Conservation (phyloP, 1,140 invertebrate genomes). For the Tigriopus japonicus region DNA sequence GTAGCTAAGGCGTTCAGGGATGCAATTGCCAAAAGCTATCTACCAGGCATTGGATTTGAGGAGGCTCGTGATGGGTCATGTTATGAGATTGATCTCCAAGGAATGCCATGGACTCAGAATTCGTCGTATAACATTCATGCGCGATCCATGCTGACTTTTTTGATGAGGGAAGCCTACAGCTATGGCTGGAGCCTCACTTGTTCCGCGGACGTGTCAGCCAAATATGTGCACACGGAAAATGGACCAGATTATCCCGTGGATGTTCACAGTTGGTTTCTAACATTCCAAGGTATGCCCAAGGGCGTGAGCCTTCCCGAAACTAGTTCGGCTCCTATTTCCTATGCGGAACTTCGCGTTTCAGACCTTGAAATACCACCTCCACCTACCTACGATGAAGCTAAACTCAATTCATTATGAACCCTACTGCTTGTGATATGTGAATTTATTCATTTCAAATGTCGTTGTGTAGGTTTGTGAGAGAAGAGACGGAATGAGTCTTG, state of each 20-base stretch:
- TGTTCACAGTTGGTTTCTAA: neutral
- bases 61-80: neutral
- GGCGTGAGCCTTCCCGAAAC: neutral
- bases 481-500: too few relatives aligned
- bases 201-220: neutral
- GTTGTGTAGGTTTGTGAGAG: too few relatives aligned
- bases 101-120: neutral
- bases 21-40: neutral
- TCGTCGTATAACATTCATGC: neutral
- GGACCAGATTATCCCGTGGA: neutral
- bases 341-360: neutral
- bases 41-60: neutral
- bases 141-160: neutral
- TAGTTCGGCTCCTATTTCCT: neutral
- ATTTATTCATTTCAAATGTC: too few relatives aligned
- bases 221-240: neutral
- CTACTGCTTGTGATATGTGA: too few relatives aligned
- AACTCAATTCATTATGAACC: too few relatives aligned
- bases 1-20: neutral
- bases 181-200: neutral
- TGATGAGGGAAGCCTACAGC: neutral
- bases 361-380: neutral
- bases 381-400: too few relatives aligned
- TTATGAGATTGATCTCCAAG: neutral
- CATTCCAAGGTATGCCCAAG: neutral